Percentiles rank a stretch among this genome's conserved stretches.
These are phyloP conservation scores for Bellardia pandia DNA, from an alignment of 2,888 invertebrate species.

Conservation along the genomic window DNA sequence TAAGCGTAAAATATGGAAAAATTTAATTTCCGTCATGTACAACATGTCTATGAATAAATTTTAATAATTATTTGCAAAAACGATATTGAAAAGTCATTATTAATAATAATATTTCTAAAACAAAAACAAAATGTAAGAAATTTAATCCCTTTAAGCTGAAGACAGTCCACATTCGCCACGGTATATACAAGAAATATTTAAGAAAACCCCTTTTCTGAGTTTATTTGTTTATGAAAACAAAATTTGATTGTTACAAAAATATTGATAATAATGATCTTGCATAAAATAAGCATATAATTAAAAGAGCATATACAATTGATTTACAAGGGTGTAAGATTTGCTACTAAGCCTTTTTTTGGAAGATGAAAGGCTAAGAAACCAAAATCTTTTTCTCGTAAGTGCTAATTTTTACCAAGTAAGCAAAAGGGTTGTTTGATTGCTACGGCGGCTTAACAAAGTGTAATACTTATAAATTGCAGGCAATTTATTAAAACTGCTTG, in stretches of 20 bases:
- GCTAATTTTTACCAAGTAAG: neutral
- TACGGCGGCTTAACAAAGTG: slow-evolving; percentile 42
- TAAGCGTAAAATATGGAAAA: slow-evolving; percentile 29
- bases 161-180: slow-evolving; percentile 59
- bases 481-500: slow-evolving; percentile 45
- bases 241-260: slow-evolving; percentile 10
- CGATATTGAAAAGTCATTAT: slow-evolving; percentile 34
- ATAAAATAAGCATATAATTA: slow-evolving; percentile 68
- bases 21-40: neutral
- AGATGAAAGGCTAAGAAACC: neutral
- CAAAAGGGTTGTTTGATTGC: slow-evolving; percentile 7
- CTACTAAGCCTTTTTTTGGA: neutral
- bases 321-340: neutral
- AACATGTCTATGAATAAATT: slow-evolving; percentile 56
- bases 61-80: slow-evolving; percentile 17
- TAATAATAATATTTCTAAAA: slow-evolving; percentile 9
- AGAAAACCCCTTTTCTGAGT: slow-evolving; percentile 1
- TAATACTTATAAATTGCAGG: slow-evolving; percentile 68
- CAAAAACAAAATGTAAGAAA: neutral
- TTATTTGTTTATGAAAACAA: slow-evolving; percentile 8
- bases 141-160: slow-evolving; percentile 33
- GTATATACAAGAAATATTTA: slow-evolving; percentile 22
- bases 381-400: slow-evolving; percentile 26
- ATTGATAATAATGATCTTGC: slow-evolving; percentile 56
- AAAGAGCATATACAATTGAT: slow-evolving; percentile 7